A percentile compares a stretch with the other conserved stretches of the same genome.
Evolutionary conservation across 1,140 invertebrate genomes (phyloP).

Genomic region (Zophobas morio): DNA sequence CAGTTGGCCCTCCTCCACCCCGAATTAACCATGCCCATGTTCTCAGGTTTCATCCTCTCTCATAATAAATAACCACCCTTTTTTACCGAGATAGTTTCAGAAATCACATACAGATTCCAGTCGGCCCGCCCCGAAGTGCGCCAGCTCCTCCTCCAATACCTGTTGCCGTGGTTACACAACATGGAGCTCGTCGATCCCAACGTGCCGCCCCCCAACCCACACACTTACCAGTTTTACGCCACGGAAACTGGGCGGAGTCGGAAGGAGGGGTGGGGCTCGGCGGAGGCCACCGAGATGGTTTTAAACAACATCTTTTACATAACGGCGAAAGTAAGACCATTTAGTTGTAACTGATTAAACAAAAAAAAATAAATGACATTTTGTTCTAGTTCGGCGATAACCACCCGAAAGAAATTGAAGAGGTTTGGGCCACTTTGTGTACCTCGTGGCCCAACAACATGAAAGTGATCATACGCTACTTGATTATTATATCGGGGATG

Average conservation of each 20-base stretch:
- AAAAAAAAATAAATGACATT: too few species aligned
- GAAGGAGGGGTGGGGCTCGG: constrained; percentile 95
- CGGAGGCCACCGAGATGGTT: constrained; percentile 99
- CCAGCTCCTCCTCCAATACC: constrained; percentile 90
- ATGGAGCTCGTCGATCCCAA: constrained; percentile 98
- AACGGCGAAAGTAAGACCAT: constrained; percentile 86
- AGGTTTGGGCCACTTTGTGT: constrained; percentile 95
- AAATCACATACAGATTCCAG: constrained; percentile 97
- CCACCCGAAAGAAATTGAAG: constrained; percentile 95
- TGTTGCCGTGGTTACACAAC: constrained; percentile 98
- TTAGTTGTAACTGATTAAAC: too few species aligned
- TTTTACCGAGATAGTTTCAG: constrained; percentile 70
- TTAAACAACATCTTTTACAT: constrained; percentile 99
- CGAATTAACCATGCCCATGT: constrained; percentile 98
- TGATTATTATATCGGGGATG: constrained; percentile 97
- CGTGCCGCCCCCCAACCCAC: constrained; percentile 86
- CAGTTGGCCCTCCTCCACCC: constrained; percentile 95
- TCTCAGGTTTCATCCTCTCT: constrained; percentile 82
- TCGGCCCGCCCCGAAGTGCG: constrained; percentile 93
- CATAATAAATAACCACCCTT: too few species aligned
- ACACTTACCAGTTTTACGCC: constrained; percentile 86
- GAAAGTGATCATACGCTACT: constrained; percentile 96
- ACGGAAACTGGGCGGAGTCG: constrained; percentile 78
- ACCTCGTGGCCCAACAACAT: constrained; percentile 97
- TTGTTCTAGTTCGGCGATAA: constrained; percentile 90